Percentiles rank a stretch among this genome's conserved stretches.
These are phyloP conservation scores for Tenthredo notha DNA, from an alignment of 2,888 invertebrate species.

Conservation along the genomic window DNA sequence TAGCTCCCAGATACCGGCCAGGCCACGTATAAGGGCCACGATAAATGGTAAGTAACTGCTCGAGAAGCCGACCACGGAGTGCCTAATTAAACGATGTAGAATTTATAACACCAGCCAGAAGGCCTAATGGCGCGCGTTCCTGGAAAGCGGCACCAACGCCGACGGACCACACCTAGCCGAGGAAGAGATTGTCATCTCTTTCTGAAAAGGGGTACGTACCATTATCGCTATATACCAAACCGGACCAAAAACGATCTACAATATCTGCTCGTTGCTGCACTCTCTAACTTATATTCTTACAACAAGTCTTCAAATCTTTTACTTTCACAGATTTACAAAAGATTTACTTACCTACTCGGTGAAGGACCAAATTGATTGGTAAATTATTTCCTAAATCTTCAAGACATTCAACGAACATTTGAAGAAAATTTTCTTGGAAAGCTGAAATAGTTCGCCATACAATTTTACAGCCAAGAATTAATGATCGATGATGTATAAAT, in stretches of 20 bases:
- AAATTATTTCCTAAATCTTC: background rate
- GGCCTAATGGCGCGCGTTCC: constrained; percentile 78
- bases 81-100: constrained; percentile 79
- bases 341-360: background rate
- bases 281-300: background rate
- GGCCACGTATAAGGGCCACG: constrained; percentile 64
- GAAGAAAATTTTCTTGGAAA: background rate
- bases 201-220: constrained; percentile 51
- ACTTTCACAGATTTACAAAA: background rate
- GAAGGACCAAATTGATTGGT: background rate
- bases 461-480: background rate
- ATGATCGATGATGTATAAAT: background rate
- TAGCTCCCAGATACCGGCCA: constrained; percentile 72
- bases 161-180: constrained; percentile 76
- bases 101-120: constrained; percentile 78
- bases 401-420: background rate
- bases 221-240: constrained; percentile 42
- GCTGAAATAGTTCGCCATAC: background rate
- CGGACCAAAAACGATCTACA: constrained; percentile 27
- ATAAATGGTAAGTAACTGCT: constrained; percentile 72
- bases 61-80: constrained; percentile 66
- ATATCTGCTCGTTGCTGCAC: constrained; percentile 6
- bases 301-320: background rate
- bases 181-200: constrained; percentile 74
- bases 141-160: constrained; percentile 75